Conservation (phyloP, 2,113 vertebrate genomes). For the Tricholaema leucomelas region DNA sequence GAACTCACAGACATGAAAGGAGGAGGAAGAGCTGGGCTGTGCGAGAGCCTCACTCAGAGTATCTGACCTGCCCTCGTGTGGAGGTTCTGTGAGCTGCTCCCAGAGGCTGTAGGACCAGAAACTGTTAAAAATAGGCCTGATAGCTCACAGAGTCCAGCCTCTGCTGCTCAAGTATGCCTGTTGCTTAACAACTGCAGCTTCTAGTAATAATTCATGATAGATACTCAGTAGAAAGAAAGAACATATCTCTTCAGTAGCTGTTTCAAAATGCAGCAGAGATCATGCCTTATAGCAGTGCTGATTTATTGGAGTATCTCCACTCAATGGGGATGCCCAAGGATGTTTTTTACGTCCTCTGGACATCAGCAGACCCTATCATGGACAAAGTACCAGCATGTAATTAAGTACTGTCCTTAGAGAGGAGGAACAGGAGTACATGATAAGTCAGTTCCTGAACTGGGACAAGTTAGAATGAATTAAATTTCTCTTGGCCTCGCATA, state of each 20-base stretch:
- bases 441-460: background rate
- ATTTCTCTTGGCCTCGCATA: background rate
- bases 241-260: background rate
- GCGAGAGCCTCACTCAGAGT: background rate
- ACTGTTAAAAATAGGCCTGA: background rate
- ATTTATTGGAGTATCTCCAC: background rate
- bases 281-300: background rate
- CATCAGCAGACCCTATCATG: background rate
- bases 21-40: background rate
- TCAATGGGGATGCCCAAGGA: background rate
- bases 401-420: background rate
- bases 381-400: background rate
- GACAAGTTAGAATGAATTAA: background rate
- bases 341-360: background rate
- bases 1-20: background rate
- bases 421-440: background rate
- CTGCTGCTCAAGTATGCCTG: background rate
- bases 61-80: background rate
- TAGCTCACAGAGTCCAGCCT: background rate
- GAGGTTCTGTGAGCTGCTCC: conserved; percentile 28
- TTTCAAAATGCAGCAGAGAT: background rate
- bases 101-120: background rate
- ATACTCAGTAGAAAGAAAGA: background rate
- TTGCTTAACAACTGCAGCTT: background rate
- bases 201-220: background rate